These are phyloP conservation scores for Misgurnus mizolepis DNA, from an alignment of 2,113 vertebrate genomes.

Conservation along the genomic window DNA sequence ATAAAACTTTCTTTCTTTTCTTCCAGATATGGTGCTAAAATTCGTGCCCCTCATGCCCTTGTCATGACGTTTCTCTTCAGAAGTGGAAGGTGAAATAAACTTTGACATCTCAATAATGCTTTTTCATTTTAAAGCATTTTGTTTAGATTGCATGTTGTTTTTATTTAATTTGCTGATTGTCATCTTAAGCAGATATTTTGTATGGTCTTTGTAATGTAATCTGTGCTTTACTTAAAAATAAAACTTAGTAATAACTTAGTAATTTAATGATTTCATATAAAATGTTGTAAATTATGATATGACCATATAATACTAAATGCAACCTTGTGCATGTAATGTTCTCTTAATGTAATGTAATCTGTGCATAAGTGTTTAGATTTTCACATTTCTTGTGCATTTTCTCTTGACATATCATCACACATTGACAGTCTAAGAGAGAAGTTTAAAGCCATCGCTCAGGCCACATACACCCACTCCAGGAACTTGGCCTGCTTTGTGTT, in stretches of 20 bases:
- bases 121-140: neutral
- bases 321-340: too few relatives aligned
- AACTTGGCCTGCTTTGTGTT: constrained; percentile 93
- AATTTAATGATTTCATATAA: too few relatives aligned
- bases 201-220: too few relatives aligned
- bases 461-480: constrained; percentile 88
- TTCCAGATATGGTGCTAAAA: constrained; percentile 91
- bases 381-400: neutral
- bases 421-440: constrained; percentile 85
- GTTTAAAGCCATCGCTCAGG: constrained; percentile 82
- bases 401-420: neutral
- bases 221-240: too few relatives aligned
- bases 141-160: neutral
- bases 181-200: too few relatives aligned
- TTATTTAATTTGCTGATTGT: neutral
- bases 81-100: constrained; percentile 83
- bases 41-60: constrained; percentile 91
- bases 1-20: constrained; percentile 5
- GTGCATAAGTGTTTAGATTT: neutral
- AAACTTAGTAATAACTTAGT: too few relatives aligned
- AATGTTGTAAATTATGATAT: too few relatives aligned
- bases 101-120: constrained; percentile 11
- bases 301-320: too few relatives aligned
- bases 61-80: constrained; percentile 99
- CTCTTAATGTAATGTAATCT: neutral